phyloP scores from a whole-genome alignment of 2,888 invertebrate species.

The Parapristionchus giblindavisi region DNA sequence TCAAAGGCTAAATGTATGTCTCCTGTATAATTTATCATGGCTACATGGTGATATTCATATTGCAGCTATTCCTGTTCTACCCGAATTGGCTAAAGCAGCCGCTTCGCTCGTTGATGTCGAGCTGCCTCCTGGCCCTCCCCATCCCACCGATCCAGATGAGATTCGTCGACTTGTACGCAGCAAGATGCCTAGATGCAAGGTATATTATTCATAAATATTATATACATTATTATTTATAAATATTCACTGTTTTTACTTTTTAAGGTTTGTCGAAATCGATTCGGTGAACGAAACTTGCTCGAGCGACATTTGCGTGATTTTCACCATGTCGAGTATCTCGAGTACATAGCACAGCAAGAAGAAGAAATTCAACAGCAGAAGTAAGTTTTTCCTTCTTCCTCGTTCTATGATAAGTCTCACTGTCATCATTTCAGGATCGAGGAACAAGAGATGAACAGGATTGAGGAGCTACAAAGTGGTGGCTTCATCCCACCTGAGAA shows the following conservation, averaged over 20 bases:
- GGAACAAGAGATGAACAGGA: conserved; percentile 63
- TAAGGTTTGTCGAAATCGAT: conserved; percentile 67
- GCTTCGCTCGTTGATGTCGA: conserved; percentile 37
- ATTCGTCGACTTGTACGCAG: conserved; percentile 61
- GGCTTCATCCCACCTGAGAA: conserved; percentile 69
- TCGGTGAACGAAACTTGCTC: conserved; percentile 65
- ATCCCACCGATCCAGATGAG: conserved; percentile 62
- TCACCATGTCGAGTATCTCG: conserved; percentile 64
- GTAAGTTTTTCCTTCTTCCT: conserved; percentile 19
- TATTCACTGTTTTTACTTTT: conserved; percentile 42
- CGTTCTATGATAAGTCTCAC: not conserved
- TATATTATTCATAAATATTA: not conserved
- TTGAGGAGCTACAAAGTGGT: conserved; percentile 67
- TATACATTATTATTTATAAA: not conserved
- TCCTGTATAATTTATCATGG: not conserved
- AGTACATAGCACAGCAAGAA: conserved; percentile 66
- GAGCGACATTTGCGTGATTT: conserved; percentile 66
- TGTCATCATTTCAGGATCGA: conserved; percentile 49
- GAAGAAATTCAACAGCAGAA: conserved; percentile 61
- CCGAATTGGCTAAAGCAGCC: conserved; percentile 22
- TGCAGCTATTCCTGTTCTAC: conserved; percentile 12
- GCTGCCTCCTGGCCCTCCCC: conserved; percentile 47
- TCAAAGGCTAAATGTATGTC: conserved; percentile 24
- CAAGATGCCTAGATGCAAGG: conserved; percentile 67
- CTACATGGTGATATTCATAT: not conserved